Evolutionary conservation across 2,113 vertebrate genomes (phyloP).

Genomic region (Tyto alba): DNA sequence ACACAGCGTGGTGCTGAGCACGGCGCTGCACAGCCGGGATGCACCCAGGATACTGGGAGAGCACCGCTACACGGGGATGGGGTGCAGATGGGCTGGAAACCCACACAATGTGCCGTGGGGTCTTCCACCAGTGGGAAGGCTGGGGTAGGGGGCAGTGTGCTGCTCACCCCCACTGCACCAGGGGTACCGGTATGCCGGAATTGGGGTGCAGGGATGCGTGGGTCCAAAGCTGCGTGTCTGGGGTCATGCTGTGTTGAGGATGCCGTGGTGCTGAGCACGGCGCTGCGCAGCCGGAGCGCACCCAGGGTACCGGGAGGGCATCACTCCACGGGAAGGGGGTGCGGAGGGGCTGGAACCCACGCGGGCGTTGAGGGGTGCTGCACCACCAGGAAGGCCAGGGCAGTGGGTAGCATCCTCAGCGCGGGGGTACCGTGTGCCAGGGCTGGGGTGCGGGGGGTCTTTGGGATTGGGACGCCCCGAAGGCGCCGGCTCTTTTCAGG

Average conservation of each 20-base stretch:
- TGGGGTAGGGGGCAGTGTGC: neutral
- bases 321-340: fast-evolving
- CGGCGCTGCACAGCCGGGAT: fast-evolving
- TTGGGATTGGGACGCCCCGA: neutral
- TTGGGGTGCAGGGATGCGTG: fast-evolving
- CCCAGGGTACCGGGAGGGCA: neutral
- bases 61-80: fast-evolving
- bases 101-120: too few species aligned
- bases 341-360: neutral
- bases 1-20: neutral
- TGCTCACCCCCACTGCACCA: neutral
- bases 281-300: too few species aligned
- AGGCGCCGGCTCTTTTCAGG: neutral
- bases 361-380: fast-evolving
- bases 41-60: too few species aligned
- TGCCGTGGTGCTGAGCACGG: fast-evolving
- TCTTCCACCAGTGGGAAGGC: too few species aligned
- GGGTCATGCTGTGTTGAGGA: neutral
- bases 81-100: neutral
- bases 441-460: too few species aligned
- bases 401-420: neutral
- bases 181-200: neutral
- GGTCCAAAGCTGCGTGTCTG: neutral
- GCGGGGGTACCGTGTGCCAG: neutral
- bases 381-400: neutral